Percentiles rank a stretch among this genome's conserved stretches.
Conservation (phyloP, 2,797 vertebrate genomes). For the Melanotaenia pygmaea region DNA sequence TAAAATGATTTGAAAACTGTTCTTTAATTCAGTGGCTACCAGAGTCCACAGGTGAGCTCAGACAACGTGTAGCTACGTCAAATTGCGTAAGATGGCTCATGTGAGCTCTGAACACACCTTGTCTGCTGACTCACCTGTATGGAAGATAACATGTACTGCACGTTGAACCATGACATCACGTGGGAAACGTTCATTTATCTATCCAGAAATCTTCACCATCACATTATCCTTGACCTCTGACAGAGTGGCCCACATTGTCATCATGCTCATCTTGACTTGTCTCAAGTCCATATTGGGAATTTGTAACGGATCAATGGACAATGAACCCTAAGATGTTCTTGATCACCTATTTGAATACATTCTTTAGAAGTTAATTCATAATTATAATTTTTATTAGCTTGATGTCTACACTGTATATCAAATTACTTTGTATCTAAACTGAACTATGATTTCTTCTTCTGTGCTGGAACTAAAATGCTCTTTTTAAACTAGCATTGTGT, state of each 20-base stretch:
- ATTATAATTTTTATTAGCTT: no score
- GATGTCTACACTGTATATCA: no score
- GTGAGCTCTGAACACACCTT: neutral
- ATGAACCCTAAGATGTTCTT: no score
- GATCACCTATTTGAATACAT: no score
- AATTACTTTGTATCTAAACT: neutral
- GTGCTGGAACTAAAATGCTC: neutral
- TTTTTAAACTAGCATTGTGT: neutral
- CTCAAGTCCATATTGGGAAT: neutral
- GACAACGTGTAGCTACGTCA: neutral
- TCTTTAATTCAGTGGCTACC: no score
- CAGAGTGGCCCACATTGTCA: neutral
- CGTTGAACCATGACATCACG: slow-evolving; percentile 32
- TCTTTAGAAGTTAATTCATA: no score
- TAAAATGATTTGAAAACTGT: no score
- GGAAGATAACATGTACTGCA: neutral
- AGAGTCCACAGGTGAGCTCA: slow-evolving; percentile 5
- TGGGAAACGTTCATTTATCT: neutral
- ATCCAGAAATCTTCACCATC: neutral
- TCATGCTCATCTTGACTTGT: neutral
- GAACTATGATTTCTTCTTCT: no score
- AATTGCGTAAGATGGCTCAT: slow-evolving; percentile 4
- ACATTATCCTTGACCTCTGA: neutral
- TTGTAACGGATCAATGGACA: neutral
- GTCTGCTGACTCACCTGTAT: neutral